phyloP scores from a whole-genome alignment of 2,113 vertebrate species.

The Nibea albiflora region DNA sequence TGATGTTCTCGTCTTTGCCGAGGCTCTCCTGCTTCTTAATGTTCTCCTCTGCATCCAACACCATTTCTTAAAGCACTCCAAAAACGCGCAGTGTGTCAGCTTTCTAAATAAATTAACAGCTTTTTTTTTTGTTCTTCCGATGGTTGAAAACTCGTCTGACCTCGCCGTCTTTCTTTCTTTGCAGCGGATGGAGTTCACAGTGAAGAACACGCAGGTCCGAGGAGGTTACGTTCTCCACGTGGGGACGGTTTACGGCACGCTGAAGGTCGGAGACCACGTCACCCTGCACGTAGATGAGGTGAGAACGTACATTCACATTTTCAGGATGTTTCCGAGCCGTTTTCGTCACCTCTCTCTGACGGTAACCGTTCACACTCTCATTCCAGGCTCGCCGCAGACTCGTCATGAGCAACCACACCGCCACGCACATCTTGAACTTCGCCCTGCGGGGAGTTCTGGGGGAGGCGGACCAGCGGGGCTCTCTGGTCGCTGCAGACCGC shows the following conservation, averaged over 20 bases:
- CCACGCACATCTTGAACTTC: constrained; percentile 97
- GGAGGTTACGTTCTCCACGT: constrained; percentile 95
- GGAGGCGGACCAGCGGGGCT: constrained; percentile 96
- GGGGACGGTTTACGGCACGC: constrained; percentile 90
- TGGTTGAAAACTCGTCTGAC: not conserved
- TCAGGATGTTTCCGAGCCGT: not conserved
- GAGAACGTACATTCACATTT: constrained; percentile 31
- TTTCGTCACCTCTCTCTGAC: not conserved
- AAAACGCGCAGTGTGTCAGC: not conserved
- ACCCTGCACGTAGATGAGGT: constrained; percentile 93
- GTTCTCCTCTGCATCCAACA: not conserved
- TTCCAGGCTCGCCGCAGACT: constrained; percentile 89
- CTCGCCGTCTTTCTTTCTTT: not conserved
- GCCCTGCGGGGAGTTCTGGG: constrained; percentile 93
- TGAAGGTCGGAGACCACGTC: constrained; percentile 92
- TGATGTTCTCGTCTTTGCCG: not conserved
- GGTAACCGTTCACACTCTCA: not conserved
- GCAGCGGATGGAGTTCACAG: constrained; percentile 95
- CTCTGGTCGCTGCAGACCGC: constrained; percentile 93
- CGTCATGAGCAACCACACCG: constrained; percentile 98
- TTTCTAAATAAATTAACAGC: not conserved
- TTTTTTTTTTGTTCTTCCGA: too few relatives aligned
- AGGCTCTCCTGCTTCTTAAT: not conserved
- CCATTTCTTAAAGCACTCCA: not conserved
- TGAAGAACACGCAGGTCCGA: constrained; percentile 95